A percentile compares a stretch with the other conserved stretches of the same genome.
phyloP scores from a whole-genome alignment of 2,888 invertebrate species.

The Athrips mouffetella region DNA sequence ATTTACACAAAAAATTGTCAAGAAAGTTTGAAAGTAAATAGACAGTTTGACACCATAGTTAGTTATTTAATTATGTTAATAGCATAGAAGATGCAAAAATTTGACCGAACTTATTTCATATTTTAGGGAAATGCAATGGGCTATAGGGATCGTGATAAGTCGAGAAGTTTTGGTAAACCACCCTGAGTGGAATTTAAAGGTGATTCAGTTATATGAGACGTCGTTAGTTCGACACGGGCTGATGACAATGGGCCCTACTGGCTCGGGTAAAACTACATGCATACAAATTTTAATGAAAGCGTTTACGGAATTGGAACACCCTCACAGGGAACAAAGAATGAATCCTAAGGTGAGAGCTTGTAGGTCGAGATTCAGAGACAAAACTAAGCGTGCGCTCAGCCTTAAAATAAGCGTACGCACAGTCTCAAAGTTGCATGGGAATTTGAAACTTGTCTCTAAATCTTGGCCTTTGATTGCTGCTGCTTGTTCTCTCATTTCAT shows the following conservation, averaged over 20 bases:
- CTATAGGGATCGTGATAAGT: slow-evolving; percentile 80
- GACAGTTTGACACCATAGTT: no score
- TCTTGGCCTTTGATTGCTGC: no score
- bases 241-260: slow-evolving; percentile 94
- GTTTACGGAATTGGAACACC: slow-evolving; percentile 86
- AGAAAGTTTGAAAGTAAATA: no score
- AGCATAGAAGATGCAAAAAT: no score
- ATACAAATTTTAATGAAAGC: slow-evolving; percentile 87
- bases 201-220: slow-evolving; percentile 91
- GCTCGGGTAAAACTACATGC: slow-evolving; percentile 91
- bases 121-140: slow-evolving; percentile 85
- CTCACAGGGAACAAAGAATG: slow-evolving; percentile 92
- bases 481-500: no score
- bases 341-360: slow-evolving; percentile 85
- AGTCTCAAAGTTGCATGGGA: no score
- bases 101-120: neutral
- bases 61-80: no score
- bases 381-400: no score
- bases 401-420: no score
- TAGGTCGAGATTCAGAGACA: neutral
- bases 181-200: slow-evolving; percentile 92
- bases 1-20: neutral
- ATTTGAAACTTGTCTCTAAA: no score
- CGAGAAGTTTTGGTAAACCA: slow-evolving; percentile 86
- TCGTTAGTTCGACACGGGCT: slow-evolving; percentile 92